These are phyloP conservation scores for Philopotamus ludificatus DNA, from an alignment of 1,140 invertebrate genomes.

Conservation along the genomic window DNA sequence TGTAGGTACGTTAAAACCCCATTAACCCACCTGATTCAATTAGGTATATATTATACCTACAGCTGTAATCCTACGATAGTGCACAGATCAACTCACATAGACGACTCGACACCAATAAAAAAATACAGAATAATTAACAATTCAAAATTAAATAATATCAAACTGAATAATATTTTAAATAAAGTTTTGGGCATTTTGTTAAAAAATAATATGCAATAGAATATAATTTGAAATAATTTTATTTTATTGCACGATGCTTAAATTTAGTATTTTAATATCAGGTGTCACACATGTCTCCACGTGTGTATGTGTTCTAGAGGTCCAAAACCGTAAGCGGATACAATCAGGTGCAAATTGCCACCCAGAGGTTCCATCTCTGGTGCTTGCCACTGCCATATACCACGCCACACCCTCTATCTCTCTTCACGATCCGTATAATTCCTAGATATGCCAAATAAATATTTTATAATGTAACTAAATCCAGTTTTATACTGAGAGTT, in stretches of 20 bases:
- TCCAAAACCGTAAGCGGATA: constrained; percentile 29
- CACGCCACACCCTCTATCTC: no score
- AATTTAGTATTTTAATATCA: no score
- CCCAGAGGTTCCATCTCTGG: no score
- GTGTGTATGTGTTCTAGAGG: background rate
- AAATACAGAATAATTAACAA: no score
- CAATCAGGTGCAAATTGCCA: constrained; percentile 40
- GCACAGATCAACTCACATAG: no score
- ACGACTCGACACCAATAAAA: no score
- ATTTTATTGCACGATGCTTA: background rate
- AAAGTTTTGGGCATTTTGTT: background rate
- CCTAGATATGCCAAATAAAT: background rate
- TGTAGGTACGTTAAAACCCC: constrained; percentile 16
- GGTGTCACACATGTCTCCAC: no score
- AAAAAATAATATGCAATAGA: background rate
- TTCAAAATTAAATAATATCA: no score
- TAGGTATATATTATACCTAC: constrained; percentile 21
- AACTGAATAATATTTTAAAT: background rate
- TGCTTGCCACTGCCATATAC: no score
- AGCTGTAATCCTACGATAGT: constrained; percentile 24
- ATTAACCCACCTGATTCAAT: constrained; percentile 30
- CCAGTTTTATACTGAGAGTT: background rate
- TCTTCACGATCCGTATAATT: no score
- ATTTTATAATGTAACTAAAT: background rate
- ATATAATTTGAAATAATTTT: background rate